These are phyloP conservation scores for Ifrita kowaldi DNA, from an alignment of 2,113 vertebrate species.

Conservation along the genomic window DNA sequence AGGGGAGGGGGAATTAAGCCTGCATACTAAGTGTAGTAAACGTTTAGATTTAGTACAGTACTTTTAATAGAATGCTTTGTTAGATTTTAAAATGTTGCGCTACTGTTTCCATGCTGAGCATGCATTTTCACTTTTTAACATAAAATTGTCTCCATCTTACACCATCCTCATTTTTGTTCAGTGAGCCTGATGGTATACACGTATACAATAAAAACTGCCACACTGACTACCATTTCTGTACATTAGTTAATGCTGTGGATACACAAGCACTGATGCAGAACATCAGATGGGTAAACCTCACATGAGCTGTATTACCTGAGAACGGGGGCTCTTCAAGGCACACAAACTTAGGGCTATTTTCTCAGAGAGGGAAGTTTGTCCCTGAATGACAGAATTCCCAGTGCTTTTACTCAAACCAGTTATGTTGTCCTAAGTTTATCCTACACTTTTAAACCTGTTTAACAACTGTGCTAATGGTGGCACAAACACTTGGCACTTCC, in stretches of 20 bases:
- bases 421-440: fast-evolving
- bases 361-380: neutral
- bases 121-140: neutral
- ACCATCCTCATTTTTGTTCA: neutral
- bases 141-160: neutral
- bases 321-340: neutral
- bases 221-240: neutral
- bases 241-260: neutral
- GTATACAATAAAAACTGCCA: slow-evolving; percentile 34
- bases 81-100: neutral
- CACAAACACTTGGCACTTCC: neutral
- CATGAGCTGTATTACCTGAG: neutral
- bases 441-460: neutral
- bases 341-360: neutral
- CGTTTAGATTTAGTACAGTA: neutral
- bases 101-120: neutral
- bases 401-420: neutral
- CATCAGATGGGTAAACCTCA: neutral
- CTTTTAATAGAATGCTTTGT: neutral
- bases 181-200: neutral
- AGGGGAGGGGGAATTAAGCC: neutral
- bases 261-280: neutral
- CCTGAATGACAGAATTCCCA: neutral
- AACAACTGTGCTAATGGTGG: fast-evolving
- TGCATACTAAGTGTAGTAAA: neutral